A percentile compares a stretch with the other conserved stretches of the same genome.
Conservation (phyloP, 2,888 invertebrate species). For the Euphydryas editha region DNA sequence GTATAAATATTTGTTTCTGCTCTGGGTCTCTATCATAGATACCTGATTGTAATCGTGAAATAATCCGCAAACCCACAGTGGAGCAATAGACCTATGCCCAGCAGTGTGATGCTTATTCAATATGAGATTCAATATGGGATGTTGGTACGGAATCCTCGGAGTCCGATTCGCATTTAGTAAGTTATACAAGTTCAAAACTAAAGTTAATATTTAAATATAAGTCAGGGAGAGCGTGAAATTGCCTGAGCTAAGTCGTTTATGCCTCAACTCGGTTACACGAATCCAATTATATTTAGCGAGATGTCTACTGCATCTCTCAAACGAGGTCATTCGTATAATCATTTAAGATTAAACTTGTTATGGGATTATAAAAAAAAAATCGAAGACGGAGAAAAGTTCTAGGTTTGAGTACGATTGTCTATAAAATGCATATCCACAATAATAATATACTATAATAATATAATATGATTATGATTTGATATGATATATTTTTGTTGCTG, state of each 20-base stretch:
- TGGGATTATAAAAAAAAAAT: not conserved
- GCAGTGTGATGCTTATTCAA: too few relatives aligned
- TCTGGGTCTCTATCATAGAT: too few relatives aligned
- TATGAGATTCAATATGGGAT: too few relatives aligned
- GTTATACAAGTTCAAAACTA: not conserved
- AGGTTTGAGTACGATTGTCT: not conserved
- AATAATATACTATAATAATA: too few relatives aligned
- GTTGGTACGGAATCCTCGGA: too few relatives aligned
- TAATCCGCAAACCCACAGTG: too few relatives aligned
- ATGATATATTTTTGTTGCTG: too few relatives aligned
- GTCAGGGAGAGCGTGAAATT: constrained; percentile 16
- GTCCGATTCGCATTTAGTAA: not conserved
- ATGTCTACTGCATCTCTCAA: constrained; percentile 15
- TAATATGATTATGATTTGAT: too few relatives aligned
- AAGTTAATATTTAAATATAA: not conserved
- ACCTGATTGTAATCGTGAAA: too few relatives aligned
- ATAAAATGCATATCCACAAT: too few relatives aligned
- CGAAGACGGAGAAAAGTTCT: not conserved
- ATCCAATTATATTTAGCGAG: constrained; percentile 24
- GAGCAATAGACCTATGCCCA: too few relatives aligned
- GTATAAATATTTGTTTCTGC: too few relatives aligned
- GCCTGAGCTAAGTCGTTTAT: constrained; percentile 28
- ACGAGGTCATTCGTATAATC: constrained; percentile 16
- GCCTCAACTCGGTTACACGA: constrained; percentile 25
- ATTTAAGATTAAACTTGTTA: not conserved